These are phyloP conservation scores for Betta splendens DNA, from an alignment of 2,797 vertebrate genomes.

Conservation along the genomic window DNA sequence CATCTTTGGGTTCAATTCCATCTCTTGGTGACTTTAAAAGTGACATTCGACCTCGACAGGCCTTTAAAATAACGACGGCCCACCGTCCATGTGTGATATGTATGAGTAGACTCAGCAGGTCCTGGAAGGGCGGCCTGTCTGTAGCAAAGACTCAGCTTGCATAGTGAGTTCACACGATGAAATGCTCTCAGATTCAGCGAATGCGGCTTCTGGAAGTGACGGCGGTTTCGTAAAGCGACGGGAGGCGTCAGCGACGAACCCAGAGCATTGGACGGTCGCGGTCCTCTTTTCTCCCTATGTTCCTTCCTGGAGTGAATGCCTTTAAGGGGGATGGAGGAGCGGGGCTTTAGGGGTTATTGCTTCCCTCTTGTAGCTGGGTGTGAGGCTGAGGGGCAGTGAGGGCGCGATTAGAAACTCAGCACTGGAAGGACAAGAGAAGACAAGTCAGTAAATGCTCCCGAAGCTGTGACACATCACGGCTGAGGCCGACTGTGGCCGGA, in stretches of 20 bases:
- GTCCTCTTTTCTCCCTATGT: conserved; percentile 49
- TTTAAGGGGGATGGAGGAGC: conserved; percentile 55
- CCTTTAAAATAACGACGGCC: conserved; percentile 13
- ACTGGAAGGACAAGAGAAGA: conserved; percentile 73
- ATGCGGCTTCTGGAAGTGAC: conserved; percentile 28
- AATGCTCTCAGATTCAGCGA: conserved; percentile 33
- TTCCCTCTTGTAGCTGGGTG: conserved; percentile 64
- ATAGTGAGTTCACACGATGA: conserved; percentile 59
- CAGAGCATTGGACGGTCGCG: no score
- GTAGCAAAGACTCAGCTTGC: conserved; percentile 46
- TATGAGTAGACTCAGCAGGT: conserved; percentile 50
- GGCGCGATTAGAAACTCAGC: conserved; percentile 82
- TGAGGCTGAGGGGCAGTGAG: conserved; percentile 28
- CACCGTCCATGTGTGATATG: conserved; percentile 74
- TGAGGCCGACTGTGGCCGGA: not conserved
- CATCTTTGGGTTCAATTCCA: conserved; percentile 50
- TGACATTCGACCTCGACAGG: not conserved
- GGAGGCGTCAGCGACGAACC: not conserved
- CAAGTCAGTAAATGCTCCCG: conserved; percentile 38
- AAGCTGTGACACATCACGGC: conserved; percentile 35
- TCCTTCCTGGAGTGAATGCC: conserved; percentile 58
- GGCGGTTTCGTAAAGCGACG: conserved; percentile 6
- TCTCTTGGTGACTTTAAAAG: conserved; percentile 21
- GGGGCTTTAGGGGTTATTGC: conserved; percentile 48
- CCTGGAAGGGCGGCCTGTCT: not conserved